Evolutionary conservation across 2,797 vertebrate genomes (phyloP).

Genomic region (Tauraco hartlaubi): DNA sequence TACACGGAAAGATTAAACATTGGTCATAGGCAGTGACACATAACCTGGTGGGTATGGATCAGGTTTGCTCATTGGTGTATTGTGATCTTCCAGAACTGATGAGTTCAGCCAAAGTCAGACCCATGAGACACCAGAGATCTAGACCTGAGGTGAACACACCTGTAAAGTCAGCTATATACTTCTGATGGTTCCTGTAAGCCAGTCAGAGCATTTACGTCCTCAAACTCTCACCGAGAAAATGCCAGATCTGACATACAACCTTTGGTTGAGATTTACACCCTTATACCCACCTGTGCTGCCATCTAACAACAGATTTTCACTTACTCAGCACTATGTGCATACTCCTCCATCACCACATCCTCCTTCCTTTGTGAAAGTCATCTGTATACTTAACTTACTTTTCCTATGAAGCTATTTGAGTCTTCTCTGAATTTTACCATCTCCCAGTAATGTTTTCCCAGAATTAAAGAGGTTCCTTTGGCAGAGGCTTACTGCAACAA

Average conservation of each 20-base stretch:
- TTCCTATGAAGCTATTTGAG: background rate
- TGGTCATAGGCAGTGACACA: background rate
- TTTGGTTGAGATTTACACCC: background rate
- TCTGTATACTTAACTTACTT: background rate
- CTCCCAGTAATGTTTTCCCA: background rate
- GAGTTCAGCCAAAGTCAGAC: background rate
- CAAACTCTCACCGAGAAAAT: background rate
- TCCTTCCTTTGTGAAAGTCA: background rate
- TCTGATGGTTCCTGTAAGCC: background rate
- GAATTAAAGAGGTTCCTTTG: background rate
- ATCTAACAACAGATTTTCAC: background rate
- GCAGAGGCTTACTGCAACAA: background rate
- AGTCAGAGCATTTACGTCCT: background rate
- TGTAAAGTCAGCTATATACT: background rate
- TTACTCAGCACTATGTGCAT: background rate
- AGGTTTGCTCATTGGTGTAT: background rate
- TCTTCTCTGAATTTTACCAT: background rate
- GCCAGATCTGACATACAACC: background rate
- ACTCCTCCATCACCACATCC: background rate
- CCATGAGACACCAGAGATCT: background rate
- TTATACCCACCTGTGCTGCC: background rate
- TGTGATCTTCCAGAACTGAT: background rate
- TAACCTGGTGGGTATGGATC: background rate
- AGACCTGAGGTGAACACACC: background rate
- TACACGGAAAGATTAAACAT: background rate